Conservation (phyloP, 2,888 invertebrate species). For the Lamellibrachia columna region DNA sequence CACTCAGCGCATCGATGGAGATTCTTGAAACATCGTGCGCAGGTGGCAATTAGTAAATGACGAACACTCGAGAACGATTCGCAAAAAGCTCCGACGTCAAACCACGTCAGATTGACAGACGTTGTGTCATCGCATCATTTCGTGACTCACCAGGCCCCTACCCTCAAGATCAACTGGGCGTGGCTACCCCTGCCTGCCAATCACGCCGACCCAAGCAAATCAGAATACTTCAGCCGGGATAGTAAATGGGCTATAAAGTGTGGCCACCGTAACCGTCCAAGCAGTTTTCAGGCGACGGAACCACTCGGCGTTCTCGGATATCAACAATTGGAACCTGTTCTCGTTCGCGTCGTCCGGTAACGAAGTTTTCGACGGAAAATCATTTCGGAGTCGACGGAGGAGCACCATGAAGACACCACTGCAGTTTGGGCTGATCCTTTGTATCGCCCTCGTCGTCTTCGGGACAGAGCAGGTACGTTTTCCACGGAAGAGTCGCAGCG, state of each 20-base stretch:
- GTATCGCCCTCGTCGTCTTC: background rate
- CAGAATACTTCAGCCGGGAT: background rate
- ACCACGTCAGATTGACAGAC: background rate
- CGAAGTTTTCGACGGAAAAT: background rate
- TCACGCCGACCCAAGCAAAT: background rate
- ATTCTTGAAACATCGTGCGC: background rate
- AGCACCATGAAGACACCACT: background rate
- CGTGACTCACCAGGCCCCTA: background rate
- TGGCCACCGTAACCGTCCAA: background rate
- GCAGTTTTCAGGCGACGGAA: background rate
- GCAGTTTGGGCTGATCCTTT: background rate
- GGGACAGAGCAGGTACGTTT: background rate
- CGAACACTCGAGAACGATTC: background rate
- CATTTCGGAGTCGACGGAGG: background rate
- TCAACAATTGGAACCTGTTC: background rate
- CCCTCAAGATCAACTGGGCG: background rate
- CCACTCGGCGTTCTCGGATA: background rate
- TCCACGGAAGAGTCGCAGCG: background rate
- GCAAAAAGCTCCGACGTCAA: background rate
- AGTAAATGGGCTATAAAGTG: slow-evolving; percentile 6
- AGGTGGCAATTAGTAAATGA: background rate
- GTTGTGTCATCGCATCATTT: background rate
- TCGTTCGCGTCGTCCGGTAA: background rate
- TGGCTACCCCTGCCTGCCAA: background rate
- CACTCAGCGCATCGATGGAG: background rate